Evolutionary conservation across 2,797 vertebrate species (phyloP), one percentile per base, ranked within the genome.

Genomic region (Enteromius thamalakanensis): DNA sequence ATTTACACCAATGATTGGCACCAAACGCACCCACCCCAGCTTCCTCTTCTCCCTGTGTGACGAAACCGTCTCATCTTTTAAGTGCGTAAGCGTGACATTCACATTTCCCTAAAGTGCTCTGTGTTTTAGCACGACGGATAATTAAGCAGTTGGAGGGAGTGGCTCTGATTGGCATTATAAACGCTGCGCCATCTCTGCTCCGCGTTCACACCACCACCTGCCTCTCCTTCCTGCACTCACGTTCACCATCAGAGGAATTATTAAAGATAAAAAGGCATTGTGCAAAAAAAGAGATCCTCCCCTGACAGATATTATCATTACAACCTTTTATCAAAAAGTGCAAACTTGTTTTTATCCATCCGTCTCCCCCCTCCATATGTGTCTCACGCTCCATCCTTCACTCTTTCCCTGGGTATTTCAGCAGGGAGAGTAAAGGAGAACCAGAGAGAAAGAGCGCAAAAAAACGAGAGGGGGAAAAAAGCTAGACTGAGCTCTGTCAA

Each of bases 151-250:
- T 95, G 95, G 95, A 95, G 94, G 94, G 93, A 95, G 94, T 93
- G 93, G 90, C 91, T 93, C 95, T 97, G 97, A 98, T 96, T 97
- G 97, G 95, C 96, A 96, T 96, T 96, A 96, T 96, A 97, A 96
- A 98, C 95, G 95, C 94, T 94, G 92, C 92, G 89, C 92, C 94
- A 94, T 96, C 94, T 94, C 94, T 92, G 86, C 93, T 91, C 93
- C 82, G 60, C 89, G 90, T 95, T 94, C 93, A 92, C 92, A 94
- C 93, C 94, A 89, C 90, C 94, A 89, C 91, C 94, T 81, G 79
- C 84, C 82, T 94, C 93, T 93, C 92, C 91, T 29, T 92, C 92
- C 93, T 93, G 60, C 93, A 94, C 94, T 95, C 92, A 94, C 95
- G 92, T 95, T 96, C 95, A 96, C 94, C 96, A 96, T 97, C 96